Conservation (phyloP, 2,888 invertebrate genomes). For the Lasius fuliginosus region DNA sequence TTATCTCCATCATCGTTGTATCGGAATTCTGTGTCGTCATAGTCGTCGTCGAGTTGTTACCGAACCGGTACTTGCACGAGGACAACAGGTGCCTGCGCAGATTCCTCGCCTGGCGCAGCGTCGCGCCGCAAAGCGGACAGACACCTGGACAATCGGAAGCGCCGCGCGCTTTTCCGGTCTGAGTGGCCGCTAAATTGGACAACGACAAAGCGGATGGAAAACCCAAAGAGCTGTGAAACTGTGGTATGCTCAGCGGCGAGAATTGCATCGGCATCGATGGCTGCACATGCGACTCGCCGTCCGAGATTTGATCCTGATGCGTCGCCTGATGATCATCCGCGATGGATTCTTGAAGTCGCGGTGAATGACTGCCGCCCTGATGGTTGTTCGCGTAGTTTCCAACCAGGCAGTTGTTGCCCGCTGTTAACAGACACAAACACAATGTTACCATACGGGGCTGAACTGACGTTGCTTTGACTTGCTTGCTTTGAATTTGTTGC, state of each 20-base stretch:
- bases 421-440: constrained; percentile 85
- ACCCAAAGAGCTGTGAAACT: constrained; percentile 82
- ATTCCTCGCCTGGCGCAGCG: constrained; percentile 88
- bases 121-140: constrained; percentile 89
- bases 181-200: constrained; percentile 59
- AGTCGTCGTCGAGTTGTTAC: constrained; percentile 61
- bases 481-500: constrained; percentile 58
- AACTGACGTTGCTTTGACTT: constrained; percentile 80
- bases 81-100: constrained; percentile 88
- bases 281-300: constrained; percentile 81
- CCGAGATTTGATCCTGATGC: constrained; percentile 79
- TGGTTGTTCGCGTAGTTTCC: constrained; percentile 78
- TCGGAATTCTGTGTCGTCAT: constrained; percentile 73
- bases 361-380: constrained; percentile 74
- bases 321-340: constrained; percentile 73
- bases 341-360: constrained; percentile 72
- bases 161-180: constrained; percentile 86
- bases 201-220: constrained; percentile 68
- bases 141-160: constrained; percentile 89
- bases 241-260: constrained; percentile 84
- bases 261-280: constrained; percentile 84
- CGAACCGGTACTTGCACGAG: constrained; percentile 85
- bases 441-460: constrained; percentile 85
- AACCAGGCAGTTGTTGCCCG: constrained; percentile 76
- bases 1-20: constrained; percentile 82